Base-by-base conservation (phyloP, 2,888 invertebrate genomes). In the Xestia rhomboidea region DNA sequence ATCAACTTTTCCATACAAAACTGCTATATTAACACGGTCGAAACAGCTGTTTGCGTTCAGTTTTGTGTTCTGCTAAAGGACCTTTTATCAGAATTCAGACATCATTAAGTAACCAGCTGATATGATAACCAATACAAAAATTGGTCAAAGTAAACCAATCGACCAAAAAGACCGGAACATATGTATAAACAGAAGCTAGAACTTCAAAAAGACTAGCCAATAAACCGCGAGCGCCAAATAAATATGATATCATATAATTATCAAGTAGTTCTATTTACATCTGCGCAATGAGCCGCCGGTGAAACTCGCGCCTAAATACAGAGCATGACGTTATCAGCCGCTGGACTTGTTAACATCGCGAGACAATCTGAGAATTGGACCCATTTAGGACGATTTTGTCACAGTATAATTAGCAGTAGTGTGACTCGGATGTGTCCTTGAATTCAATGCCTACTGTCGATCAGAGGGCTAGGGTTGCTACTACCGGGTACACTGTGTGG, bases 171-270 rank as follows among this genome's bases (percentile, higher is more conserved):
- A 62, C 49, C 70, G 18, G 49, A 15, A 44, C 57, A 62, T 8
- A 73, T 38, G 63, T n/a, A 73, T 54, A 69, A 57, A 38, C 60
- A 60, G 60, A 8, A 57, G 60, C 18, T 30, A 24, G 13, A 44
- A 78, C 70, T 46, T 82, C 54, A 64, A 82, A 76, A 63, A 66
- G 66, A 4, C 0, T 66, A 4, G 27, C 18, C 11, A 70, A 72
- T 70, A 76, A 81, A 67, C 68, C 68, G 73, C 70, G 51, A 41
- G n/a, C 68, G 41, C 34, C 67, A 27, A 60, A 83, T 79, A 84
- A 77, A 82, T 77, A 80, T 66, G 73, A 82, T 64, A n/a, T 62
- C 38, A 24, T 76, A 57, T 70, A 83, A 88, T 88, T 85, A 88
- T 81, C 74, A 82, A 44, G 64, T 46, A 30, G 69, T 70, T 79